Evolutionary conservation across 2,888 invertebrate species (phyloP).

Genomic region (Stenchaetothrips biformis): DNA sequence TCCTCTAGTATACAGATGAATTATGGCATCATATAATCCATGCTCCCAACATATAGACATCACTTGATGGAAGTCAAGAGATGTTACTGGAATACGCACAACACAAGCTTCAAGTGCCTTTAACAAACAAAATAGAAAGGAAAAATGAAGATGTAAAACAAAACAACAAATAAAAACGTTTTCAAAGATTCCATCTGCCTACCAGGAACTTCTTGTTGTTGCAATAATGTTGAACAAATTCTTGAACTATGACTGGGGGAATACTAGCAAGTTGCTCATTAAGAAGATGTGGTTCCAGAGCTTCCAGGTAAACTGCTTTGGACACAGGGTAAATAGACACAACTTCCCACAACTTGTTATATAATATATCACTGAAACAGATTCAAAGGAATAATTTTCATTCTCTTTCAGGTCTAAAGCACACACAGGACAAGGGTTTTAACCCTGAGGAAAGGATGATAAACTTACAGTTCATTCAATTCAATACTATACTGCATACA

Average conservation of each 20-base stretch:
- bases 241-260: constrained; percentile 67
- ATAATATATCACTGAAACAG: constrained; percentile 53
- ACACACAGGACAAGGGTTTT: not conserved
- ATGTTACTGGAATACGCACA: constrained; percentile 65
- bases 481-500: constrained; percentile 50
- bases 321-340: constrained; percentile 51
- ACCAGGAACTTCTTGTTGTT: constrained; percentile 53
- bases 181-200: constrained; percentile 31
- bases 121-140: constrained; percentile 38
- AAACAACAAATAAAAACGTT: constrained; percentile 22
- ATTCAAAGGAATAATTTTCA: constrained; percentile 40
- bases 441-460: constrained; percentile 28
- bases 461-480: constrained; percentile 51
- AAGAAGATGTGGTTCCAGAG: constrained; percentile 65
- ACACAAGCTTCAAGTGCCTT: constrained; percentile 65
- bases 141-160: constrained; percentile 9
- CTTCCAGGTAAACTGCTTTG: constrained; percentile 59
- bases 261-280: constrained; percentile 57
- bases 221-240: constrained; percentile 64
- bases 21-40: constrained; percentile 63
- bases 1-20: constrained; percentile 69
- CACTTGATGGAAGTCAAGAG: constrained; percentile 71
- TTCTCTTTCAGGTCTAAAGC: not conserved
- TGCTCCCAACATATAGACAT: constrained; percentile 56
- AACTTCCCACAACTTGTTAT: constrained; percentile 60